These are phyloP conservation scores for Drosophila busckii DNA, from an alignment of 1,140 invertebrate species.

Conservation along the genomic window DNA sequence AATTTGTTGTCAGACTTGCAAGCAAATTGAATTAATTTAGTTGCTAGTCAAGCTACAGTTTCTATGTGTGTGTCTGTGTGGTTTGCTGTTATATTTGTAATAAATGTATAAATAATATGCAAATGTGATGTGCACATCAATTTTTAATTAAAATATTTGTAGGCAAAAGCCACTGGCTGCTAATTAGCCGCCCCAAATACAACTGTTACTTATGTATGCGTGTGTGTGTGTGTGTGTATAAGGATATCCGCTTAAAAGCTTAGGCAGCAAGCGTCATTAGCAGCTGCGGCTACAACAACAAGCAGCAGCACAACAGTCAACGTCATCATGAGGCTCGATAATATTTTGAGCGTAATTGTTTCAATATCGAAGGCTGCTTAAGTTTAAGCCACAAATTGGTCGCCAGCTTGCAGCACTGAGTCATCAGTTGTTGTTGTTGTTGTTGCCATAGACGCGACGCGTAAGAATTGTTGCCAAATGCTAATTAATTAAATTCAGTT, in stretches of 20 bases:
- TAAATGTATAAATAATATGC: slow-evolving; percentile 57
- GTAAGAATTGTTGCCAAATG: slow-evolving; percentile 36
- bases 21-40: slow-evolving; percentile 36
- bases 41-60: background rate
- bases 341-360: slow-evolving; percentile 60
- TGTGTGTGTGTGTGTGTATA: slow-evolving; percentile 9
- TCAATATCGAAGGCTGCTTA: slow-evolving; percentile 56
- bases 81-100: slow-evolving; percentile 3
- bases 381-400: slow-evolving; percentile 52
- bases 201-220: background rate
- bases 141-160: slow-evolving; percentile 69
- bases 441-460: background rate
- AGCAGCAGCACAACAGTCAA: slow-evolving; percentile 6
- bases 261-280: slow-evolving; percentile 48
- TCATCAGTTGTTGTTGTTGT: slow-evolving; percentile 20
- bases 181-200: slow-evolving; percentile 40
- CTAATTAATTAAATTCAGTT: slow-evolving; percentile 75
- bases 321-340: slow-evolving; percentile 49
- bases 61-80: too few species aligned
- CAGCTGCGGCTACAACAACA: slow-evolving; percentile 26
- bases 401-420: slow-evolving; percentile 9
- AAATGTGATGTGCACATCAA: slow-evolving; percentile 57
- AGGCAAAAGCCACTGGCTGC: slow-evolving; percentile 34
- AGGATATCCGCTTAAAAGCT: slow-evolving; percentile 59
- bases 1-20: slow-evolving; percentile 17